phyloP scores from a whole-genome alignment of 2,797 vertebrate genomes.

The Halcyon leucocephala region DNA sequence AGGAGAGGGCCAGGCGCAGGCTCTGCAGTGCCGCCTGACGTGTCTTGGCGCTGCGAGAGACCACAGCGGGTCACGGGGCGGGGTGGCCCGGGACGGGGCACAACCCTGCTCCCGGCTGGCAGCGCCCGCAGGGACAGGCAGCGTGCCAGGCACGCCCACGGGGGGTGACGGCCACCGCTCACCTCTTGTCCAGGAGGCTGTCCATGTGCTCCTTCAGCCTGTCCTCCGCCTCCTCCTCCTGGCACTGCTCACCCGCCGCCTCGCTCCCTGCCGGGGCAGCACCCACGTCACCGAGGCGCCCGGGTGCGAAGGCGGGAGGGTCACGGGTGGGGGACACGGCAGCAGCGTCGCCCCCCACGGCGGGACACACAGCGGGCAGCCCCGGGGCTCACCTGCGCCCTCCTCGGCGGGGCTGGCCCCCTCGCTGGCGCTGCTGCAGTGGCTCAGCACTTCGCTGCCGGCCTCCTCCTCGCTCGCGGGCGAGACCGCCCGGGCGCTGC shows the following conservation, averaged over 20 bases:
- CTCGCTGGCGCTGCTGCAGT: constrained; percentile 92
- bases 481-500: constrained; percentile 84
- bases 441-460: constrained; percentile 88
- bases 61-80: background rate
- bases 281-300: background rate
- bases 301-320: background rate
- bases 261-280: constrained; percentile 80
- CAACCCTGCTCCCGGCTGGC: background rate
- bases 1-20: constrained; percentile 87
- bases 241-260: constrained; percentile 85
- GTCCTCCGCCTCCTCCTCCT: constrained; percentile 90
- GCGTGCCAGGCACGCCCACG: background rate
- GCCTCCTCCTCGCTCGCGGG: constrained; percentile 93
- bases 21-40: constrained; percentile 88
- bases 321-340: background rate
- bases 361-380: background rate
- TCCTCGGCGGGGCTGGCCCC: constrained; percentile 86
- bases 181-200: constrained; percentile 92
- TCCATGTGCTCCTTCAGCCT: constrained; percentile 93
- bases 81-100: background rate
- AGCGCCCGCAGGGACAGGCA: background rate
- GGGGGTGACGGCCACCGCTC: background rate
- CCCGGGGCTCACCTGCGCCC: constrained; percentile 77
- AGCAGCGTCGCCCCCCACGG: background rate
- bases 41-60: constrained; percentile 79